Evolutionary conservation across 1,140 invertebrate species (phyloP).

Genomic region (Bombus impatiens): DNA sequence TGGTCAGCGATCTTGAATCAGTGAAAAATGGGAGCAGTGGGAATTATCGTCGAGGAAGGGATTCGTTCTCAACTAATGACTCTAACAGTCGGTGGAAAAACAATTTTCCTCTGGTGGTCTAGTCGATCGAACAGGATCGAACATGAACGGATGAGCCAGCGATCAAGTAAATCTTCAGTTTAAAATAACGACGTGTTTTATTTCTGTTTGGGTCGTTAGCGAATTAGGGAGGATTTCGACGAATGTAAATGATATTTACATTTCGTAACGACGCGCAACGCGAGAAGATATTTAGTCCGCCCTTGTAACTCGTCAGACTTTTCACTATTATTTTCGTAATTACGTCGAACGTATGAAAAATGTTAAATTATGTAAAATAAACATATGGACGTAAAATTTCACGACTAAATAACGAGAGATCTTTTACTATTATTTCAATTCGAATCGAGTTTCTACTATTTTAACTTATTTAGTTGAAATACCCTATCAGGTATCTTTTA

Average conservation of each 20-base stretch:
- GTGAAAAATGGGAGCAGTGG: neutral
- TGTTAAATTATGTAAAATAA: too few relatives aligned
- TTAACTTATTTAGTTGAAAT: too few relatives aligned
- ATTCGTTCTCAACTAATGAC: neutral
- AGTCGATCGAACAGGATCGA: neutral
- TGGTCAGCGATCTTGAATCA: neutral
- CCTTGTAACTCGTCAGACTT: neutral
- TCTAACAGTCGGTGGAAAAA: neutral
- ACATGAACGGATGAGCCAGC: neutral
- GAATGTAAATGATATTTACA: neutral
- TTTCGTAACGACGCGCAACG: neutral
- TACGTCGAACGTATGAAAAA: too few relatives aligned
- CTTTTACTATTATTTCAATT: too few relatives aligned
- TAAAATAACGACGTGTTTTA: neutral
- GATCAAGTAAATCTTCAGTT: neutral
- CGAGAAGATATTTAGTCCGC: neutral
- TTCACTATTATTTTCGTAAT: neutral
- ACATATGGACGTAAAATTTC: too few relatives aligned
- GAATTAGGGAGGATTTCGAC: neutral
- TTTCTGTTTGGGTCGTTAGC: neutral
- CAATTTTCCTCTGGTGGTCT: neutral
- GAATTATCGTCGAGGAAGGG: neutral
- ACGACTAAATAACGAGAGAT: too few relatives aligned
- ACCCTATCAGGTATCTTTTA: too few relatives aligned
- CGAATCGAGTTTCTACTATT: too few relatives aligned